Percentiles rank a stretch among this genome's conserved stretches.
phyloP scores from a whole-genome alignment of 1,140 invertebrate species.

The Drosophila albomicans region DNA sequence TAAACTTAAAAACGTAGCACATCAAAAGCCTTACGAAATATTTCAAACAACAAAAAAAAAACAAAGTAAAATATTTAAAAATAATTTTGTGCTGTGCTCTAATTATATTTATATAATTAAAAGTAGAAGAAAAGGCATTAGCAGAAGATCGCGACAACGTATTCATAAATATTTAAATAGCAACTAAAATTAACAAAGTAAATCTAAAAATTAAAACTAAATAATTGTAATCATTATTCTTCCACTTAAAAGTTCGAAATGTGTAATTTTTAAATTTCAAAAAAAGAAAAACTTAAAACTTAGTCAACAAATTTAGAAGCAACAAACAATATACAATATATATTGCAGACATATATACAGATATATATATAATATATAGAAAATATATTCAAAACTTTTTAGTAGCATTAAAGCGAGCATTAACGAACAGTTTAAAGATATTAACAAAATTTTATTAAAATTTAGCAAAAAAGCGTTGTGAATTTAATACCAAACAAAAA shows the following conservation, averaged over 20 bases:
- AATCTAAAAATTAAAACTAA: conserved; percentile 16
- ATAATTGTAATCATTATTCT: conserved; percentile 79
- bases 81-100: conserved; percentile 78
- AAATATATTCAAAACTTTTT: conserved; percentile 52
- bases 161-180: conserved; percentile 37
- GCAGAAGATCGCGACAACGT: conserved; percentile 45
- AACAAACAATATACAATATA: conserved; percentile 24
- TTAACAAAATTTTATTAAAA: conserved; percentile 63
- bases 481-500: conserved; percentile 58
- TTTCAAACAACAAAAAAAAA: conserved; percentile 37
- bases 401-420: conserved; percentile 50
- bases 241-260: conserved; percentile 76
- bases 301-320: conserved; percentile 50
- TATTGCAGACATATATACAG: conserved; percentile 15
- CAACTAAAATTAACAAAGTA: conserved; percentile 27
- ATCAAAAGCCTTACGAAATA: conserved; percentile 65
- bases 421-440: conserved; percentile 36
- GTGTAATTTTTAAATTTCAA: conserved; percentile 72
- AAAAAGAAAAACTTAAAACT: conserved; percentile 35
- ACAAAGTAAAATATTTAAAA: conserved; percentile 51
- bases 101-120: conserved; percentile 60
- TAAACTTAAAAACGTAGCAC: conserved; percentile 64
- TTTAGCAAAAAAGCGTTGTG: conserved; percentile 69
- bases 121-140: conserved; percentile 10
- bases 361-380: conserved; percentile 18